Base-by-base conservation (phyloP, 2,888 invertebrate genomes). In the Anthophora plumipes region DNA sequence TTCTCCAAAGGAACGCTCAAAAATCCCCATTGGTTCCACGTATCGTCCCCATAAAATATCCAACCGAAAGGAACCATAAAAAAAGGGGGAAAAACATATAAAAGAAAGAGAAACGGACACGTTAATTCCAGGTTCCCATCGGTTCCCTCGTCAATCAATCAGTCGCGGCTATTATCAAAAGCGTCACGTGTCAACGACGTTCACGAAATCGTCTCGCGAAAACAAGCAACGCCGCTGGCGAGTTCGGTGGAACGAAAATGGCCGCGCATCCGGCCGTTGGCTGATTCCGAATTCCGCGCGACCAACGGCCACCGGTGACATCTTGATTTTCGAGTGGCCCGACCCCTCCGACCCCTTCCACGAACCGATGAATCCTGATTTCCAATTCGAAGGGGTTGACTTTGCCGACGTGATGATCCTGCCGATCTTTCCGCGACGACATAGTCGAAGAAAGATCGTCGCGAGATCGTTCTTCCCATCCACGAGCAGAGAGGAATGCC, bases 281-380 rank as follows among this genome's bases (percentile, higher is more conserved):
- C 88, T 88, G 82, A 89, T 89, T 84, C 79, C 76, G 88, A 90
- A 90, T 90, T 88, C 86, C 80, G 83, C 85, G 82, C 88, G 84
- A 82, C 69, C 70, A 59, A 72, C 80, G 67, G 52, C 63, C 76
- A 60, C 61, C 68, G 71, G 70, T 61, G 75, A 82, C 79, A 82
- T 80, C 84, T 88, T 85, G 88, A 87, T 89, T 90, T 89, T 89
- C 78, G 86, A 87, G 86, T 84, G 88, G 87, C 83, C 88, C 79
- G 82, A 63, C 50, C 25, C 41, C n/a, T 12, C 6, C 70, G 79
- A 80, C 85, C 83, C 85, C 88, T 90, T 90, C 89, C 80, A 67
- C 85, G 89, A 90, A 90, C 74, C 84, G 69, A 77, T 86, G 79
- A 86, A 89, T 88, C 88, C 83, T 84, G 57, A 89, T 87, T 90